A percentile compares a stretch with the other conserved stretches of the same genome.
Evolutionary conservation across 2,888 invertebrate genomes (phyloP).

Genomic region (Brenthis daphne): DNA sequence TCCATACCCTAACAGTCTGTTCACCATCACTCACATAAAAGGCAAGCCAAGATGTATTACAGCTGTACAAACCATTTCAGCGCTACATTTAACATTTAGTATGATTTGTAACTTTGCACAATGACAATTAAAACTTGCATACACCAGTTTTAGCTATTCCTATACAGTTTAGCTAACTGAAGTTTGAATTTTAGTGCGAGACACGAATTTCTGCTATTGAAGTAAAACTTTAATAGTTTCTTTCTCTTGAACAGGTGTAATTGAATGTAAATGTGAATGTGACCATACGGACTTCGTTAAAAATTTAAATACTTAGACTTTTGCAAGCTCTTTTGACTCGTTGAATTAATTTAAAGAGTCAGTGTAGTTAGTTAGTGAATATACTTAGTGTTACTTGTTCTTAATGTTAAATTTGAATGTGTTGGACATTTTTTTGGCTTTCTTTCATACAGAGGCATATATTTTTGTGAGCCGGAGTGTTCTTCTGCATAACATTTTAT

Average conservation of each 20-base stretch:
- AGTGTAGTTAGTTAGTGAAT: no score
- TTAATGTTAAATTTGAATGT: no score
- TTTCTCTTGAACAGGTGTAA: not conserved
- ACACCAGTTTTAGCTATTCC: conserved; percentile 3
- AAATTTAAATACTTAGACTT: no score
- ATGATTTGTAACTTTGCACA: conserved; percentile 22
- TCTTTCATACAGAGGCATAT: no score
- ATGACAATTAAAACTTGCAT: conserved; percentile 28
- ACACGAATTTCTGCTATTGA: not conserved
- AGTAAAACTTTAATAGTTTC: not conserved
- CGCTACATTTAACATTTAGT: conserved; percentile 22
- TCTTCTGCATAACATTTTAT: no score
- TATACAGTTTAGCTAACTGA: conserved; percentile 16
- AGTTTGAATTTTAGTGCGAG: not conserved
- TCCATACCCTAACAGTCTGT: conserved; percentile 1
- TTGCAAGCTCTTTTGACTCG: no score
- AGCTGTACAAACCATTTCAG: conserved; percentile 20
- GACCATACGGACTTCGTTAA: no score
- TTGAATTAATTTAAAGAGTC: no score
- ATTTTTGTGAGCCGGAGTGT: no score
- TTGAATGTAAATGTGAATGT: not conserved
- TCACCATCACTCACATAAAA: conserved; percentile 23
- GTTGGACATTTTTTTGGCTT: no score
- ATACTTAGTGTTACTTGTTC: no score
- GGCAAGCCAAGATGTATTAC: conserved; percentile 12